phyloP scores from a whole-genome alignment of 92 coral and sea anemone species.

The Heteractis magnifica region DNA sequence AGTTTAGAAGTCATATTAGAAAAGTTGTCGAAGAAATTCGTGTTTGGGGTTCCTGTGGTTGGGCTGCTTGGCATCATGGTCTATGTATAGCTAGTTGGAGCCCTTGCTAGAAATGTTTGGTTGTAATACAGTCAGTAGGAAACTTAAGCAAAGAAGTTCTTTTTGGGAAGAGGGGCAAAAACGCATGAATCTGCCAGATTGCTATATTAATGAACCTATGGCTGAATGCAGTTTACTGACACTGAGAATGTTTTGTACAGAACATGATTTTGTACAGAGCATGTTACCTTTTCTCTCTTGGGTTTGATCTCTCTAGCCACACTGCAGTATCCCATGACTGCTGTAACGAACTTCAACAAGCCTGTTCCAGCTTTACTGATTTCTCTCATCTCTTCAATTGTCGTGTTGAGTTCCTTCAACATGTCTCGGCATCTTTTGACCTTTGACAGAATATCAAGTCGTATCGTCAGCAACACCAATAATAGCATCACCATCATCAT shows the following conservation, averaged over 20 bases:
- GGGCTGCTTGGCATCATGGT: too few relatives aligned
- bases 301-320: slow-evolving; percentile 99
- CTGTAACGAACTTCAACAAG: slow-evolving; percentile 86
- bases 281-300: slow-evolving; percentile 88
- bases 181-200: too few relatives aligned
- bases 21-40: too few relatives aligned
- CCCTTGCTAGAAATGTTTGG: too few relatives aligned
- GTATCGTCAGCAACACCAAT: neutral
- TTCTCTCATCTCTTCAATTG: slow-evolving; percentile 94
- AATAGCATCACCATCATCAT: neutral
- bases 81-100: too few relatives aligned
- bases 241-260: neutral
- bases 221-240: neutral
- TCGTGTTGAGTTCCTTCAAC: slow-evolving; percentile 82
- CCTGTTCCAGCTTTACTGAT: slow-evolving; percentile 95
- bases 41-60: too few relatives aligned
- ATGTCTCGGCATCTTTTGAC: slow-evolving; percentile 90
- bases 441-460: slow-evolving; percentile 9
- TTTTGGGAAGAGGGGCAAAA: too few relatives aligned
- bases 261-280: neutral
- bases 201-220: too few relatives aligned
- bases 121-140: too few relatives aligned
- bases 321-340: slow-evolving; percentile 95
- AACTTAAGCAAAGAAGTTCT: too few relatives aligned
- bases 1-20: too few relatives aligned